Base-by-base conservation (phyloP, 2,113 vertebrate genomes). In the Malurus alboscapulatus region DNA sequence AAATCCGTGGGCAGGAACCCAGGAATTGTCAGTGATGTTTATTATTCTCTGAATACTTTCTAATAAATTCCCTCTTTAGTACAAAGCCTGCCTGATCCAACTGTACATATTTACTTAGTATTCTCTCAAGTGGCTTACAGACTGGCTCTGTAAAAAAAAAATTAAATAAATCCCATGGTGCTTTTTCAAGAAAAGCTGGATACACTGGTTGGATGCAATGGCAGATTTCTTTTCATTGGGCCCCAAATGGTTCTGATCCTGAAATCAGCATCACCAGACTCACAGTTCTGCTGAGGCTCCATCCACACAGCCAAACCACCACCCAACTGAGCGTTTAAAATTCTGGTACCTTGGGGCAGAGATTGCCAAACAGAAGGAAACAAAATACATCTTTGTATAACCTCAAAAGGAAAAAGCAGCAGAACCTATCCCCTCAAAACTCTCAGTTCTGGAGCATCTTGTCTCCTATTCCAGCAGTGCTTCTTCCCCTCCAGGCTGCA, bases 11-110 rank as follows among this genome's bases (percentile, higher is more conserved):
- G 89, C 93, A 93, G 55, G 59, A 76, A 71, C 59, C 72, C 94
- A 94, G 79, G 53, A 94, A 92, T 92, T 80, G 75, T 86, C 78
- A 78, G 72, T 34, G 27, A 90, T 94, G 93, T 92, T 94, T 95
- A 79, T 96, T 96, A 95, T 94, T 91, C 91, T 80, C 78, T 50
- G 79, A 95, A 90, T 77, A 77, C 82, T 94, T 92, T 92, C 84
- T 96, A 96, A 89, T 95, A 91, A 96, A 93, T 91, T 91, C 83
- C 74, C 81, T 91, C 89, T 92, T 93, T 77, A 90, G 72, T 81
- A 93, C 93, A 95, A 95, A 95, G 87, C 63, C 61, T n/a, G 79
- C 40, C 72, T 88, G 79, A 95, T 93, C 89, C 91, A 85, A 91
- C 74, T 73, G 71, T 80, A 94, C 91, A 55, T 80, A 91, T 94